Evolutionary conservation across 2,113 vertebrate species (phyloP), one percentile per base, ranked within the genome.

Genomic region (Sceloporus undulatus): DNA sequence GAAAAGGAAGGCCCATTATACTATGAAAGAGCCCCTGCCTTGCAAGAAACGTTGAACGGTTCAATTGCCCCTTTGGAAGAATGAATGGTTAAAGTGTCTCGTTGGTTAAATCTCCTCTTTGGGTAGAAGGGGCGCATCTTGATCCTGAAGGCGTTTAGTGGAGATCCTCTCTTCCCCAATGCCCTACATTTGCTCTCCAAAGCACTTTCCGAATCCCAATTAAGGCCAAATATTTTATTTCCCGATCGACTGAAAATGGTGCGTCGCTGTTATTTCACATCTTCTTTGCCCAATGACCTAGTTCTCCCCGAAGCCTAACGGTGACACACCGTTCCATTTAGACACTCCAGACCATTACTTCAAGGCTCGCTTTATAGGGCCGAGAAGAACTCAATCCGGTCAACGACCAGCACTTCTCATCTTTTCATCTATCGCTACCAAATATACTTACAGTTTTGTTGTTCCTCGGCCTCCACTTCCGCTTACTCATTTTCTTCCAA

Each of bases 391-490:
- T 71, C 27, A 1, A 18, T 27, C n/a, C 76, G 34, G 70, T 42
- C 23, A 9, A 23, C 18, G 5, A 14, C 25, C 21, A 27, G 38
- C 0, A 11, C 9, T 23, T 80, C 16, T 25, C 25, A 6, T 62
- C 18, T 29, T 52, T 38, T 70, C 52, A 42, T 62, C 14, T 10
- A 80, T 40, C 9, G 0, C 18, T 4, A 1, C 75, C 4, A 1
- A n/a, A 4, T 21, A n/a, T 48, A 48, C 7, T 9, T 2, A 29
- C 40, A 34, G 25, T 25, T 23, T 1, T 13, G 1, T 34, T 10
- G 21, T 1, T 48, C 21, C n/a, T 4, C 21, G 19, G 9, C 29
- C n/a, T 7, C n/a, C 2, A 1, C 0, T 9, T 1, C 29, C 18
- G 59, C 59, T 62, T 62, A 48, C 59, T 18, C 59, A 62, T 62